Conservation (phyloP, 2,113 vertebrate species). For the Tachycineta bicolor region DNA sequence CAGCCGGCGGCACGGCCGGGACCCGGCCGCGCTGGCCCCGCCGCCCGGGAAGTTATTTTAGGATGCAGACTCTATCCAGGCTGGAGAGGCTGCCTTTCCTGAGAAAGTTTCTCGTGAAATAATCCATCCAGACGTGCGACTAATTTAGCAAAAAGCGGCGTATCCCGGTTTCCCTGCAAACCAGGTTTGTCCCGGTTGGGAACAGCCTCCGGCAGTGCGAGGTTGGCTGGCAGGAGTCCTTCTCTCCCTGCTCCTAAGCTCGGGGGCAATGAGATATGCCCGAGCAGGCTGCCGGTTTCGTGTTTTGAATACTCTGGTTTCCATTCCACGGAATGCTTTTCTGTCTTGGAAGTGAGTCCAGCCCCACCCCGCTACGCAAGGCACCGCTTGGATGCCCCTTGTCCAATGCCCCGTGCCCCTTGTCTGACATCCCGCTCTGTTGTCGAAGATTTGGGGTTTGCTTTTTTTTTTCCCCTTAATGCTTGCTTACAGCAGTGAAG, state of each 20-base stretch:
- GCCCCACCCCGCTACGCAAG: neutral
- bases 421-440: neutral
- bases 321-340: neutral
- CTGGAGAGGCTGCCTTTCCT: neutral
- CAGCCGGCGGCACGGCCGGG: neutral
- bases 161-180: neutral
- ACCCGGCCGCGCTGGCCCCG: neutral
- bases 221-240: neutral
- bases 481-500: neutral
- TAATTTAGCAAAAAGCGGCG: neutral
- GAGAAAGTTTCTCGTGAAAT: conserved; percentile 14
- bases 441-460: neutral
- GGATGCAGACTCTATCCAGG: neutral
- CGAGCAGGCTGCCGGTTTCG: neutral
- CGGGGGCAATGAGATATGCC: neutral
- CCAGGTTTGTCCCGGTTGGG: neutral
- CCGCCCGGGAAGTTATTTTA: neutral
- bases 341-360: neutral
- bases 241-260: neutral
- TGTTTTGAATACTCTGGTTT: neutral
- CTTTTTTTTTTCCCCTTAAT: neutral
- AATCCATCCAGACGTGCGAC: neutral
- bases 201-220: neutral
- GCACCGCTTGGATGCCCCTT: neutral
- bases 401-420: neutral